Base-by-base conservation (phyloP, 2,888 invertebrate species). In the Phaedon cochleariae region DNA sequence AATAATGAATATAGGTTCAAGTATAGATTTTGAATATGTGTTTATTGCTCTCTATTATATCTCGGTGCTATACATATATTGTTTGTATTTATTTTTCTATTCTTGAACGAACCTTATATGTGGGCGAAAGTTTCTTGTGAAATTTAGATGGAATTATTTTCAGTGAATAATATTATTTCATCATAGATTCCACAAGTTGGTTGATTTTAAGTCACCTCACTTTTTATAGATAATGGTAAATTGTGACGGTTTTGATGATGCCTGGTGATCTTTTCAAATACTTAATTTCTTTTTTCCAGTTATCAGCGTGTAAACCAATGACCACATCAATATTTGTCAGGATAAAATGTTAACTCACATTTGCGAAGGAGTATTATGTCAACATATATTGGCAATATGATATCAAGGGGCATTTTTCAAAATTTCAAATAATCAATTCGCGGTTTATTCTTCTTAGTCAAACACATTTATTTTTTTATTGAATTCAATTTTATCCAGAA, bases 241-340 rank as follows among this genome's bases (percentile, higher is more conserved):
- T 82, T 82, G 78, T 81, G 83, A 78, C 71, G 83, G 84, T 83
- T 84, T 79, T 83, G 83, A 83, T 82, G 73, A 74, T 61, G 70
- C 62, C 66, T 66, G 64, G 80, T 83, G 54, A 67, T 64, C 54
- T 64, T 67, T 62, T 69, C 26, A 57, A 45, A 57, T 45, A 45
- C 41, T 41, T 15, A n/a, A 41, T 41, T 41, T 41, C 41, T 41
- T 15, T 41, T 41, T 41, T 41, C 41, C 41, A 41, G 41, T 41
- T 41, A 15, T 41, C 41, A 41, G 41, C 41, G n/a, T 41, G 41
- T 41, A 41, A 41, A 41, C 41, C 41, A 41, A 41, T 41, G 41
- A 41, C 41, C 41, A 41, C 41, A 41, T 7, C 41, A 41, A 41
- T 41, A 41, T 41, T 41, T 41, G 15, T 12, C 41, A 41, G 41